phyloP scores from a whole-genome alignment of 2,113 vertebrate genomes.

The Origma solitaria region DNA sequence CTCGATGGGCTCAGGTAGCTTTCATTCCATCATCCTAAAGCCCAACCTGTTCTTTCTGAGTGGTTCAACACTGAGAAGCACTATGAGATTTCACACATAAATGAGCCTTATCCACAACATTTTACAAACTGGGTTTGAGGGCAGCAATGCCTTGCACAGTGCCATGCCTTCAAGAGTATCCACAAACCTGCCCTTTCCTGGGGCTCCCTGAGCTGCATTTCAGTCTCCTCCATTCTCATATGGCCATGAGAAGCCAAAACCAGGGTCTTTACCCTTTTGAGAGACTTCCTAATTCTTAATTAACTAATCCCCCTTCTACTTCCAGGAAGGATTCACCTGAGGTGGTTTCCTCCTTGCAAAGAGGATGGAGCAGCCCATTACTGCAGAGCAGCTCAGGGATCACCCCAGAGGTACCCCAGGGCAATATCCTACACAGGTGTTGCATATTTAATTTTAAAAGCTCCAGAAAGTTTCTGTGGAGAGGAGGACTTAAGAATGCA shows the following conservation, averaged over 20 bases:
- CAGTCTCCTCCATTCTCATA: neutral
- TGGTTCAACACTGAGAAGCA: neutral
- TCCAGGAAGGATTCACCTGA: neutral
- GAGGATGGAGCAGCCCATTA: neutral
- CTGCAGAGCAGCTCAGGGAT: neutral
- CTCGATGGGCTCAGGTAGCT: neutral
- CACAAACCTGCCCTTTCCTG: neutral
- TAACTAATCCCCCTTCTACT: neutral
- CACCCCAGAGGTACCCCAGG: neutral
- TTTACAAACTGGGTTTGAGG: neutral
- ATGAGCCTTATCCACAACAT: neutral
- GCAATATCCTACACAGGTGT: neutral
- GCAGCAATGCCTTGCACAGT: neutral
- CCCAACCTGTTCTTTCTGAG: neutral
- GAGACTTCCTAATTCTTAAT: neutral
- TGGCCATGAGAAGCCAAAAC: neutral
- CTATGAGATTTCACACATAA: neutral
- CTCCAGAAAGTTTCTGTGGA: neutral
- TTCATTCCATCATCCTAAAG: neutral
- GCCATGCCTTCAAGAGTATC: fast-evolving
- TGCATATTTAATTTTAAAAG: neutral
- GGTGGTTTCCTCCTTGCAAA: neutral
- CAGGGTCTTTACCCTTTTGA: neutral
- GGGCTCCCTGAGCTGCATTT: neutral
- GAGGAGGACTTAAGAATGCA: neutral